These are phyloP conservation scores for Hyaena hyaena DNA, from an alignment of 2,113 vertebrate species.

Conservation along the genomic window DNA sequence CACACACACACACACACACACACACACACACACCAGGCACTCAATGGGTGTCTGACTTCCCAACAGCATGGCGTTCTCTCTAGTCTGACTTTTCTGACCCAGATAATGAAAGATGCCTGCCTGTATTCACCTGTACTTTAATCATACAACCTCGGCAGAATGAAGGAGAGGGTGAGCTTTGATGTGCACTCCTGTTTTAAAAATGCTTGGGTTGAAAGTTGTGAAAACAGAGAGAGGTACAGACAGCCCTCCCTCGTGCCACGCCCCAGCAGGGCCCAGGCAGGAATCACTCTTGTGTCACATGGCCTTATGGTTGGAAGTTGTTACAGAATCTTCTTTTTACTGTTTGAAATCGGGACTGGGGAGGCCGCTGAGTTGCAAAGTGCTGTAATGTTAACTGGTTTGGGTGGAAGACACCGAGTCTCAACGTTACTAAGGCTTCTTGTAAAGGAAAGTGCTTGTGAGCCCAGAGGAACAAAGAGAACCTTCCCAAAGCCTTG, in stretches of 20 bases:
- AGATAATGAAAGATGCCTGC: background rate
- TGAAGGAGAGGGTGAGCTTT: background rate
- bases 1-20: background rate
- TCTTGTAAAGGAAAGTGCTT: background rate
- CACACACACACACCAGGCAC: background rate
- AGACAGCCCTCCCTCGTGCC: background rate
- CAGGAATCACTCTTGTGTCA: background rate
- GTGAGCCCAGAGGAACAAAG: background rate
- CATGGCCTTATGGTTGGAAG: background rate
- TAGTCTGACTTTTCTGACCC: background rate
- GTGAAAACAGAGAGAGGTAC: background rate
- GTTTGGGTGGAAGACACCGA: background rate
- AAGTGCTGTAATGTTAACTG: background rate
- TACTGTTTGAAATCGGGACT: background rate
- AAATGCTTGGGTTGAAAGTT: conserved; percentile 2
- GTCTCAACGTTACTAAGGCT: background rate
- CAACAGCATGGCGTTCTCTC: background rate
- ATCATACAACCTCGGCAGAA: background rate
- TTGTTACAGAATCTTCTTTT: background rate
- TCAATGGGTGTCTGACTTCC: background rate
- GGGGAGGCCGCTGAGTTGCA: background rate
- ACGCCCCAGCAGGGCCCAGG: background rate
- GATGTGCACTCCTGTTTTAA: background rate
- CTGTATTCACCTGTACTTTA: background rate
- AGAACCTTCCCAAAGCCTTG: background rate